Evolutionary conservation across 2,113 vertebrate genomes (phyloP).

Genomic region (Pitta sordida): DNA sequence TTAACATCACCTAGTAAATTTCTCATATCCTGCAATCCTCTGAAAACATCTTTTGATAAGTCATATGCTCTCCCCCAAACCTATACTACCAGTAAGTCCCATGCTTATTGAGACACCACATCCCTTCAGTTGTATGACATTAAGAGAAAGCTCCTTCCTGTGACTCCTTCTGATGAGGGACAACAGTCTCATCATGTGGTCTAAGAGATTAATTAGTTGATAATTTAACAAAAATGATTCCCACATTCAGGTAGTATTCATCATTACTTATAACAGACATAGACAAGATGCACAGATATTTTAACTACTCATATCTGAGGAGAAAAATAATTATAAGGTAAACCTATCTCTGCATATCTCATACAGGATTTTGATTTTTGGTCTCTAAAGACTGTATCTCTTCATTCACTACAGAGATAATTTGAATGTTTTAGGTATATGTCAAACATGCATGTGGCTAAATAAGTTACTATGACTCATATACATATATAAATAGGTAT

Average conservation of each 20-base stretch:
- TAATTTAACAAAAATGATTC: not conserved
- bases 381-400: not conserved
- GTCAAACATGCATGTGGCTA: not conserved
- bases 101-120: not conserved
- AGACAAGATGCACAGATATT: not conserved
- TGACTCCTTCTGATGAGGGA: not conserved
- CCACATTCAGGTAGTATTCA: not conserved
- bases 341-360: not conserved
- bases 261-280: not conserved
- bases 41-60: not conserved
- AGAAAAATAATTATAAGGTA: not conserved
- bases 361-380: not conserved
- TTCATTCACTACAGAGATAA: not conserved
- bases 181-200: not conserved
- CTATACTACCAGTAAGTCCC: not conserved
- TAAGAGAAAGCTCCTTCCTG: not conserved
- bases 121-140: fast-evolving
- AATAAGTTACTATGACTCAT: not conserved
- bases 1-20: not conserved
- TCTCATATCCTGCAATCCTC: not conserved
- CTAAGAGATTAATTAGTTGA: not conserved
- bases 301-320: not conserved
- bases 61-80: not conserved
- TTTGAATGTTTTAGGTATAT: not conserved
- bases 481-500: not conserved